phyloP scores from a whole-genome alignment of 92 coral and sea anemone species.

The Zoanthus sansibaricus region DNA sequence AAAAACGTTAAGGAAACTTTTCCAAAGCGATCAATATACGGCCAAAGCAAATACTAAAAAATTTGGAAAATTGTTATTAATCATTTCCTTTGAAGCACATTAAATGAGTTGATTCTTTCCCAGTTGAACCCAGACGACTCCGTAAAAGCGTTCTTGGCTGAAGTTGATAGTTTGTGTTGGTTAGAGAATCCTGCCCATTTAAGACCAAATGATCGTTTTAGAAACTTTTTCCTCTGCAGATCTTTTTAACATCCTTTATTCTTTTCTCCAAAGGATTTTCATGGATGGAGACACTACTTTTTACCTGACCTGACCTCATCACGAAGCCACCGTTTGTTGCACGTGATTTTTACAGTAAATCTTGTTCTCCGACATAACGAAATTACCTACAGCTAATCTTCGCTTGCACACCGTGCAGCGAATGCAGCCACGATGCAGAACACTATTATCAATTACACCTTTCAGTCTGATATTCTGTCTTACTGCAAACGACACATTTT shows the following conservation, averaged over 20 bases:
- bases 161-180: no score
- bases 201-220: no score
- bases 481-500: slow-evolving; percentile 91
- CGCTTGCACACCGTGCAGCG: slow-evolving; percentile 94
- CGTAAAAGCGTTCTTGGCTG: no score
- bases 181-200: no score
- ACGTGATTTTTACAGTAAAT: slow-evolving; percentile 96
- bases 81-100: no score
- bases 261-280: neutral
- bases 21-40: no score
- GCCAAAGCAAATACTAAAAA: no score
- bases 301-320: neutral
- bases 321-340: slow-evolving; percentile 48
- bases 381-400: slow-evolving; percentile 93
- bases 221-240: neutral
- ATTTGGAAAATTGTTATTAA: no score
- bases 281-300: neutral
- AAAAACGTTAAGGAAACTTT: no score
- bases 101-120: no score
- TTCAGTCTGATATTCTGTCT: slow-evolving; percentile 94
- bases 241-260: neutral
- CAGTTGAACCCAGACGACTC: no score
- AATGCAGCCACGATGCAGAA: slow-evolving; percentile 90
- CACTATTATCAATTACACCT: slow-evolving; percentile 88
- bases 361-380: slow-evolving; percentile 94